Evolutionary conservation across 2,888 invertebrate species (phyloP).

Genomic region (Agrotis puta): DNA sequence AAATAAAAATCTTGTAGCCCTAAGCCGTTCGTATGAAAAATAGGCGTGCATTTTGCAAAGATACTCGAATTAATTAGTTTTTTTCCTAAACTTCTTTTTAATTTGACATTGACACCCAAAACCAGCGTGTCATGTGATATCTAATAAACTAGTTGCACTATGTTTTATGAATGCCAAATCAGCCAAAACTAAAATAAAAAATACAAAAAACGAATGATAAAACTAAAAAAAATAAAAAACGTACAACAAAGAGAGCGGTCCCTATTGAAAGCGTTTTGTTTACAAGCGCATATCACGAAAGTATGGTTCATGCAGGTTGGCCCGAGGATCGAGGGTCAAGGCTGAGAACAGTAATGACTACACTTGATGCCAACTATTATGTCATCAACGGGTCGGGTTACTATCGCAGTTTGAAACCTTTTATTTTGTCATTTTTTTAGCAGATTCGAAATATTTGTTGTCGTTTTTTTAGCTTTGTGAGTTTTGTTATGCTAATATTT

Average conservation of each 20-base stretch:
- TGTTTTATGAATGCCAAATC: slow-evolving; percentile 27
- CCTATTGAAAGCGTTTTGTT: slow-evolving; percentile 65
- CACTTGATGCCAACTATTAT: slow-evolving; percentile 73
- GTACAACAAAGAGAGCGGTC: slow-evolving; percentile 52
- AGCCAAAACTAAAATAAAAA: slow-evolving; percentile 14
- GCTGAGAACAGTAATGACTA: slow-evolving; percentile 74
- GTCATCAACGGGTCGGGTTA: slow-evolving; percentile 67
- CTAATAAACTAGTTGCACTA: slow-evolving; percentile 27
- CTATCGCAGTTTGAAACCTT: slow-evolving; percentile 24
- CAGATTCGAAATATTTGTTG: neutral
- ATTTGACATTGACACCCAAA: slow-evolving; percentile 18
- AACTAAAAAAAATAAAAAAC: slow-evolving; percentile 34
- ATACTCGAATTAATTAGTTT: too few species aligned
- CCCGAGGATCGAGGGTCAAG: slow-evolving; percentile 82
- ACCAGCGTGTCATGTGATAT: slow-evolving; percentile 4
- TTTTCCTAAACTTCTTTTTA: neutral
- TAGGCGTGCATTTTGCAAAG: neutral
- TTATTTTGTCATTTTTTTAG: slow-evolving; percentile 17
- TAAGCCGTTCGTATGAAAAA: neutral
- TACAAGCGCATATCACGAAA: slow-evolving; percentile 71
- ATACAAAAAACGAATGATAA: slow-evolving; percentile 35
- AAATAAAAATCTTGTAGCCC: neutral
- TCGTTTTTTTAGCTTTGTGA: neutral
- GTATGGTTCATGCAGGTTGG: slow-evolving; percentile 71
- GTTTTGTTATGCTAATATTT: neutral